Base-by-base conservation (phyloP, 2,113 vertebrate species). In the Corythoichthys intestinalis region DNA sequence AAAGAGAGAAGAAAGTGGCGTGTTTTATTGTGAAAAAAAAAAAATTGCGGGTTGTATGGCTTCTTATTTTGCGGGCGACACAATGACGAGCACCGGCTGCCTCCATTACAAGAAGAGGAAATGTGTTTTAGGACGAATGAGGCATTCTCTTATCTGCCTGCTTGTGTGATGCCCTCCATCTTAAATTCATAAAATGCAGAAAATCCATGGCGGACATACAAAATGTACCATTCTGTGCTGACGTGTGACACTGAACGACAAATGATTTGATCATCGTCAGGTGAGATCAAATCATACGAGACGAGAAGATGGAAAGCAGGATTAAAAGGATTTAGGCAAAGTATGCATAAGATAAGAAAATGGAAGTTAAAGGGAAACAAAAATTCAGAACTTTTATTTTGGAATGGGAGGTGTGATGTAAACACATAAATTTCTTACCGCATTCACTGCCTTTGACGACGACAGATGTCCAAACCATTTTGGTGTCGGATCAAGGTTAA, bases 41-140 rank as follows among this genome's bases (percentile, higher is more conserved):
- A 54, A 28, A 54, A 20, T 28, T 20, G 10, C 10, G 20, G 53
- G 9, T 57, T 28, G 11, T 35, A 35, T 35, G 54, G 54, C 34
- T 72, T 74, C 85, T 85, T 83, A 28, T 69, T 50, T 64, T 66
- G 70, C 66, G 65, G 63, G 70, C 60, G 65, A 74, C 62, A 77
- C 75, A 72, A 80, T 72, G 80, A 71, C 74, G 70, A 77, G 66
- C 70, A 54, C 62, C 61, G 44, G 58, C 59, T 58, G 48, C 71
- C 73, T 49, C 87, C 73, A 86, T 87, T 83, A 82, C 77, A 46
- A 68, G 39, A 84, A 78, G 77, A 85, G 81, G 79, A 85, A 82
- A 86, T 77, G 74, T 70, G 66, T 77, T 46, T 73, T 62, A 39
- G 66, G 6, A 74, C 78, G 81, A 83, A 85, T 77, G 70, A 57